These are phyloP conservation scores for Dicrostonyx torquatus DNA, from an alignment of 2,797 vertebrate species.

Conservation along the genomic window DNA sequence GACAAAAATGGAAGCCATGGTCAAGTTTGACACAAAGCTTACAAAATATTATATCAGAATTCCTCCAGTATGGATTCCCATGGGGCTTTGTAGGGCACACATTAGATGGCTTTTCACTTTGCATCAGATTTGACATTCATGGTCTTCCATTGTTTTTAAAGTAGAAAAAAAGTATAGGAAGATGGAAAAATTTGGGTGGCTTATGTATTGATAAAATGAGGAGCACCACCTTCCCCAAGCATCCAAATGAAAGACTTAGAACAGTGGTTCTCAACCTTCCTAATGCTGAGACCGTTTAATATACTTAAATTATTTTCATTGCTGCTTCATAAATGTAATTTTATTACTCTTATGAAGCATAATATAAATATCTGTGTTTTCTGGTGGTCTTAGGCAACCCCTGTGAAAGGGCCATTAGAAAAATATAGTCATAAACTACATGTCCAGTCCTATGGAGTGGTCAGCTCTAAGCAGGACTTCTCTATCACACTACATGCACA, in stretches of 20 bases:
- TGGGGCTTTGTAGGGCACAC: not conserved
- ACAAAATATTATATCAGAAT: not conserved
- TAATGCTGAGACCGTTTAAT: no score
- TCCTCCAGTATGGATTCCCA: not conserved
- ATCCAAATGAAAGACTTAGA: not conserved
- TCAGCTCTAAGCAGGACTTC: not conserved
- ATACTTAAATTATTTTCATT: not conserved
- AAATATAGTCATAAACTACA: not conserved
- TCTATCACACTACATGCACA: not conserved
- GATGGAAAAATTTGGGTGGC: not conserved
- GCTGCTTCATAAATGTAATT: not conserved
- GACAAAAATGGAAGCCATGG: not conserved
- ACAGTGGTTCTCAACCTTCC: not conserved
- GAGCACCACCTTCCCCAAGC: not conserved
- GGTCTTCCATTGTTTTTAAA: not conserved
- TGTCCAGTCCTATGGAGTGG: not conserved
- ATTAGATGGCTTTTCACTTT: not conserved
- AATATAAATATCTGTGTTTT: not conserved
- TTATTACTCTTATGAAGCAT: not conserved
- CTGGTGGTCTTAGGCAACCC: not conserved
- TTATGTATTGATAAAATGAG: slow-evolving; percentile 30
- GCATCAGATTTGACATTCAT: not conserved
- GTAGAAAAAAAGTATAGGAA: slow-evolving; percentile 12
- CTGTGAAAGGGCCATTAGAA: not conserved
- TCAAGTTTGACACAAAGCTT: slow-evolving; percentile 6